These are phyloP conservation scores for Parambassis ranga DNA, from an alignment of 2,797 vertebrate species.

Conservation along the genomic window DNA sequence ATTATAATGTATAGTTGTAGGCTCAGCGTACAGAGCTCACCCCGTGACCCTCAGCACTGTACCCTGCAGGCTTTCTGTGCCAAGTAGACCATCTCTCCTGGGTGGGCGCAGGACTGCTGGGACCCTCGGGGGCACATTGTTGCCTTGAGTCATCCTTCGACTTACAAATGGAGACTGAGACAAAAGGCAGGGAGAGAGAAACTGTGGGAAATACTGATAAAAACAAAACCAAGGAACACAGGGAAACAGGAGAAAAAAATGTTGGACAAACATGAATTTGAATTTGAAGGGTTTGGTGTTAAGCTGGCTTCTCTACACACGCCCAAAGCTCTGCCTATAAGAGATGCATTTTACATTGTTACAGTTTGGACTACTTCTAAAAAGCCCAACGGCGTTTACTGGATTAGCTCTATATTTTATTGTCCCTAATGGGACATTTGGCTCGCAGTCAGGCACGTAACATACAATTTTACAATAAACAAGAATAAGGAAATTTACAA, in stretches of 20 bases:
- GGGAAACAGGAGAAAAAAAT: neutral
- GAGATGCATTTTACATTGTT: conserved; percentile 42
- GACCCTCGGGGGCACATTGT: conserved; percentile 18
- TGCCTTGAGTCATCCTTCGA: conserved; percentile 38
- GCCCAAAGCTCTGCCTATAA: conserved; percentile 41
- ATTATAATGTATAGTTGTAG: conserved; percentile 8
- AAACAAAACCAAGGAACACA: neutral
- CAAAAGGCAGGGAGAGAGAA: neutral
- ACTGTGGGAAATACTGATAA: neutral
- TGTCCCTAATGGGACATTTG: conserved; percentile 67
- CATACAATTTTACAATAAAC: conserved; percentile 56
- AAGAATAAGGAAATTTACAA: conserved; percentile 47
- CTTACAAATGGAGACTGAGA: conserved; percentile 11
- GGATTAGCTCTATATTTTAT: conserved; percentile 60
- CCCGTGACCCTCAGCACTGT: conserved; percentile 33
- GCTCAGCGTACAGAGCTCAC: conserved; percentile 11
- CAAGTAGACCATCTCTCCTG: conserved; percentile 30
- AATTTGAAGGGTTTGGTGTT: conserved; percentile 23
- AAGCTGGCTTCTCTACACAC: conserved; percentile 21
- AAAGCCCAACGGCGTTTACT: conserved; percentile 40
- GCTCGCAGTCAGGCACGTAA: conserved; percentile 59
- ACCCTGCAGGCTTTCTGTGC: conserved; percentile 12
- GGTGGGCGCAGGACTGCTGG: conserved; percentile 19
- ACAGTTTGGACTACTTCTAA: conserved; percentile 30
- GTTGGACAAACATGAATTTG: conserved; percentile 8